Conservation (phyloP, 2,113 vertebrate species). For the Epinephelus fuscoguttatus region DNA sequence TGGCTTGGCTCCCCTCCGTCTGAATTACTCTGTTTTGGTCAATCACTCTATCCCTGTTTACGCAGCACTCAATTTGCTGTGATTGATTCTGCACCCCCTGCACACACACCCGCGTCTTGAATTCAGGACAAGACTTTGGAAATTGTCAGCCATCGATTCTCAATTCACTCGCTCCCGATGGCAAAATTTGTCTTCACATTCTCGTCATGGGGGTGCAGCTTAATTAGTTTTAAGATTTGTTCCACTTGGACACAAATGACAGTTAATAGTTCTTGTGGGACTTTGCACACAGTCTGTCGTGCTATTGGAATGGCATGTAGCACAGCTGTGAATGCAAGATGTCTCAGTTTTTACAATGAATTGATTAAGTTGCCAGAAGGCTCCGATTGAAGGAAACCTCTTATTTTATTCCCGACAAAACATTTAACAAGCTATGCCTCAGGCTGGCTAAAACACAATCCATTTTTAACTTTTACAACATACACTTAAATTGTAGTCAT, state of each 20-base stretch:
- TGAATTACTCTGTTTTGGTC: conserved; percentile 69
- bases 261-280: conserved; percentile 78
- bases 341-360: conserved; percentile 68
- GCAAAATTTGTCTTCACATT: conserved; percentile 60
- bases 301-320: conserved; percentile 61
- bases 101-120: conserved; percentile 39
- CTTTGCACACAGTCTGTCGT: conserved; percentile 66
- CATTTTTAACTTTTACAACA: conserved; percentile 40
- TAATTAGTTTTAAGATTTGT: conserved; percentile 80
- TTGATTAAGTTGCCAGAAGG: conserved; percentile 61
- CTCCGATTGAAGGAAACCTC: conserved; percentile 46
- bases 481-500: conserved; percentile 24
- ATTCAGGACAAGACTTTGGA: conserved; percentile 66
- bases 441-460: conserved; percentile 19
- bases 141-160: conserved; percentile 79
- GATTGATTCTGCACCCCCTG: conserved; percentile 66
- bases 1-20: conserved; percentile 54
- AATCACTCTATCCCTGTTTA: conserved; percentile 67
- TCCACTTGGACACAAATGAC: conserved; percentile 79
- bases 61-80: conserved; percentile 61
- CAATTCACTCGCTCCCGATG: conserved; percentile 49
- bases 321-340: conserved; percentile 78
- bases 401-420: conserved; percentile 47
- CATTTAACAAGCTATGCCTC: conserved; percentile 28
- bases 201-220: conserved; percentile 59